phyloP scores from a whole-genome alignment of 2,888 invertebrate species.

The Pseudolycoriella hygida region DNA sequence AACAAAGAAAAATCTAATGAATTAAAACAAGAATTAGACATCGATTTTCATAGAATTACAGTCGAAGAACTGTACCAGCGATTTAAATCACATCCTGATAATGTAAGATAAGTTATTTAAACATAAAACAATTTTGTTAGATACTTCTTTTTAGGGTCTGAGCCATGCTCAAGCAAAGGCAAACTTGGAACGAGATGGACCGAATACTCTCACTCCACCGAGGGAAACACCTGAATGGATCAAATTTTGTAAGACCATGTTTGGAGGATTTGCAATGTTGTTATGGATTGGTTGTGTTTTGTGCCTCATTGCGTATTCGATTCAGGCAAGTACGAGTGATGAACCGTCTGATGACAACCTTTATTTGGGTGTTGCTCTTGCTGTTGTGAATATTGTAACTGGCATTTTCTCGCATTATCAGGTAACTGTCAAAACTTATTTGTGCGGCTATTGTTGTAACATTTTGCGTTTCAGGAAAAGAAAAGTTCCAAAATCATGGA shows the following conservation, averaged over 20 bases:
- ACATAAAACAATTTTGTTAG: too few species aligned
- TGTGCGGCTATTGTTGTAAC: too few species aligned
- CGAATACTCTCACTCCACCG: slow-evolving; percentile 90
- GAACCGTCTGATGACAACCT: slow-evolving; percentile 94
- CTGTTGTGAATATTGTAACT: slow-evolving; percentile 93
- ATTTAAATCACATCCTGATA: slow-evolving; percentile 93
- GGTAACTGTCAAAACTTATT: slow-evolving; percentile 49
- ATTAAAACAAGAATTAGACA: slow-evolving; percentile 97
- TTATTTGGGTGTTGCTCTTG: slow-evolving; percentile 88
- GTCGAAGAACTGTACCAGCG: slow-evolving; percentile 93
- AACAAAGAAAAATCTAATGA: slow-evolving; percentile 92
- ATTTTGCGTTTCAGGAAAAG: slow-evolving; percentile 75
- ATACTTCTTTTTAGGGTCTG: slow-evolving; percentile 67
- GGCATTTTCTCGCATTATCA: too few species aligned
- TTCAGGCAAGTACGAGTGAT: slow-evolving; percentile 84
- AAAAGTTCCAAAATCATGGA: too few species aligned
- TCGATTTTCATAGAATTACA: slow-evolving; percentile 96
- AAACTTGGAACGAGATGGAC: slow-evolving; percentile 86
- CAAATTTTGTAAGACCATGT: slow-evolving; percentile 97
- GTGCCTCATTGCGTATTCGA: slow-evolving; percentile 93
- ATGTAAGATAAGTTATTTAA: slow-evolving; percentile 69
- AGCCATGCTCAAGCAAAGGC: slow-evolving; percentile 94
- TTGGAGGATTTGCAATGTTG: slow-evolving; percentile 91
- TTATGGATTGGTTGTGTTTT: slow-evolving; percentile 95
- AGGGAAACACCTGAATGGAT: slow-evolving; percentile 98